These are phyloP conservation scores for Ficedula albicollis DNA, from an alignment of 2,797 vertebrate genomes.

Conservation along the genomic window DNA sequence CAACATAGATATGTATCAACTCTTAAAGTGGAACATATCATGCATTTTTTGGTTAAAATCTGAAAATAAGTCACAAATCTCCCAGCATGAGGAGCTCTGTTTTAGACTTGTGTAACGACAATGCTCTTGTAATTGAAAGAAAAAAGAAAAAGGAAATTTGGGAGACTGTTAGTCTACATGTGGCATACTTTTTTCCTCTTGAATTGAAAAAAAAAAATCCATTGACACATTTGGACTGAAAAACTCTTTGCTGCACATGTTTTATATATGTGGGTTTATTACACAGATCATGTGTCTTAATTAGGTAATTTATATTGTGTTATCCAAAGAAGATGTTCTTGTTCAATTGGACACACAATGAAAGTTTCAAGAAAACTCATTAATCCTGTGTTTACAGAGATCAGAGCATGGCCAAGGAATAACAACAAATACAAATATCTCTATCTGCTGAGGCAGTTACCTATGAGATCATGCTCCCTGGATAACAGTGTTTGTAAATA, in stretches of 20 bases:
- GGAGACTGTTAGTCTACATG: constrained; percentile 38
- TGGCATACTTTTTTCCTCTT: not conserved
- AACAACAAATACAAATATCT: not conserved
- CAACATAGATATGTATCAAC: not conserved
- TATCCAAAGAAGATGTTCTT: constrained; percentile 52
- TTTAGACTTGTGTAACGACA: constrained; percentile 30
- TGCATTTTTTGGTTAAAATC: not conserved
- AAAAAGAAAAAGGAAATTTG: constrained; percentile 44
- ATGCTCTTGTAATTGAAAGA: not conserved
- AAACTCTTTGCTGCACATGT: constrained; percentile 40
- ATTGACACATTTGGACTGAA: constrained; percentile 45
- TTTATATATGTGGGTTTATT: constrained; percentile 68
- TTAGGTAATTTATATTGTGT: constrained; percentile 66
- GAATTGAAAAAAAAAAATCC: not conserved
- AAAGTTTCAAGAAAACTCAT: constrained; percentile 14
- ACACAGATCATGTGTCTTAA: constrained; percentile 48
- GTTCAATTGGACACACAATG: constrained; percentile 37
- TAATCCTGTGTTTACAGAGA: constrained; percentile 34
- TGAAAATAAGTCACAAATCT: not conserved
- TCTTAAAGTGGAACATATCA: not conserved
- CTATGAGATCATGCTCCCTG: not conserved
- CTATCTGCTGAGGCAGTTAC: not conserved
- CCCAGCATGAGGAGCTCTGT: not conserved
- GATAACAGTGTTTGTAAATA: not conserved
- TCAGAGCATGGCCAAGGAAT: not conserved